A percentile compares a stretch with the other conserved stretches of the same genome.
phyloP scores from a whole-genome alignment of 2,797 vertebrate genomes.

The Platalea minor region DNA sequence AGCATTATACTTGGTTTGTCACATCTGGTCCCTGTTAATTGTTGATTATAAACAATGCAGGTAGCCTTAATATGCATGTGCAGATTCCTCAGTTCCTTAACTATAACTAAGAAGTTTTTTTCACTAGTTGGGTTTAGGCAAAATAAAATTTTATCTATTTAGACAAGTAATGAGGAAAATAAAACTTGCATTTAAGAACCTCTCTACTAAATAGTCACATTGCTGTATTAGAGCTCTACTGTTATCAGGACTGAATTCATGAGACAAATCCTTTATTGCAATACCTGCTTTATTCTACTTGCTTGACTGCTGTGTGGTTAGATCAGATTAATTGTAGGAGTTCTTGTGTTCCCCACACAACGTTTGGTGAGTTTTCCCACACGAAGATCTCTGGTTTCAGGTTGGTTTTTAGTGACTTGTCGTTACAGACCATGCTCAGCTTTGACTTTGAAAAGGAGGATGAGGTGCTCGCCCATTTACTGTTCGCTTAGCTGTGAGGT shows the following conservation, averaged over 20 bases:
- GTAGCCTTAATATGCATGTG: rapidly evolving
- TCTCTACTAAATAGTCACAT: not conserved
- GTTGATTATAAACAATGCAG: not conserved
- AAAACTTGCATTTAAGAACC: rapidly evolving
- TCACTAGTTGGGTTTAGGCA: not conserved
- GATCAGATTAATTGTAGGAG: not conserved
- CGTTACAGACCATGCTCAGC: not conserved
- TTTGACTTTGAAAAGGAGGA: not conserved
- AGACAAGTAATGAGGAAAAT: not conserved
- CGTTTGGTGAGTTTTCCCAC: rapidly evolving
- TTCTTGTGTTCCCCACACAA: not conserved
- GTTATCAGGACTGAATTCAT: not conserved
- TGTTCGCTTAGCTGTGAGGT: not conserved
- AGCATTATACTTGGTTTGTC: not conserved
- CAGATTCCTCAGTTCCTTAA: not conserved
- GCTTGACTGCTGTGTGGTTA: too few species aligned
- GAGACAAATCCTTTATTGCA: not conserved
- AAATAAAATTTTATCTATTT: not conserved
- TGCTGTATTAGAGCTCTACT: not conserved
- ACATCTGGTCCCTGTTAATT: too few species aligned
- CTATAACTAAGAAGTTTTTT: not conserved
- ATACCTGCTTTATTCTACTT: not conserved
- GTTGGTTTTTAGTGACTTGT: not conserved
- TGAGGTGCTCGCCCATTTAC: rapidly evolving
- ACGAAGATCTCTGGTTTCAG: not conserved